Base-by-base conservation (phyloP, 2,888 invertebrate genomes). In the Charanyca ferruginea region DNA sequence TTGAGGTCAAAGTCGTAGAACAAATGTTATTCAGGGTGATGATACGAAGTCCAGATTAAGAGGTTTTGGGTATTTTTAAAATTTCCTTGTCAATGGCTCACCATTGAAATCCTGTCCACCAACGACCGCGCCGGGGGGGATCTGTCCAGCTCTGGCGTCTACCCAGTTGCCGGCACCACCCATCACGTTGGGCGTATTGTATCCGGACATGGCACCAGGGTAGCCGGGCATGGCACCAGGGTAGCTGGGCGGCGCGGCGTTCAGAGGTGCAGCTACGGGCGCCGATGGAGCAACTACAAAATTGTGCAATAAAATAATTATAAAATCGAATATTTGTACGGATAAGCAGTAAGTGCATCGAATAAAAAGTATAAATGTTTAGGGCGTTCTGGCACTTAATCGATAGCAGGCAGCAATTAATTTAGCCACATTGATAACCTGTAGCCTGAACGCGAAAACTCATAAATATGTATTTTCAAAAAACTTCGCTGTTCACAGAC, bases 61-160 rank as follows among this genome's bases (percentile, higher is more conserved):
- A n/a, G n/a, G n/a, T n/a, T n/a, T n/a, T n/a, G n/a, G n/a, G n/a
- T n/a, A n/a, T n/a, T n/a, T n/a, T n/a, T n/a, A n/a, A n/a, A n/a
- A n/a, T n/a, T n/a, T n/a, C n/a, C n/a, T n/a, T n/a, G n/a, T n/a
- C 41, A 97, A 81, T 5, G 96, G 96, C 83, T 96, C 96, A 28
- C 96, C 96, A 28, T 86, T 91, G 73, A 88, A 87, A 87, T 96
- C 96, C 73, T 95, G 96, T 9, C 97, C 97, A 2, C 96, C 97
- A 8, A 96, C 93, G 38, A 98, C 94, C 0, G 98, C 97, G 67
- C 97, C 97, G 2, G 97, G 96, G 2, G 98, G 98, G 42, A 98
- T 94, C 81, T 96, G 96, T 1, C 97, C 97, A 8, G 95, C 96
- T 11, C 92, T 87, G 0, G 96, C 95, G 55, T 96, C 95, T 23